A percentile compares a stretch with the other conserved stretches of the same genome.
Conservation (phyloP, 2,888 invertebrate species). For the Pilophorus perplexus region DNA sequence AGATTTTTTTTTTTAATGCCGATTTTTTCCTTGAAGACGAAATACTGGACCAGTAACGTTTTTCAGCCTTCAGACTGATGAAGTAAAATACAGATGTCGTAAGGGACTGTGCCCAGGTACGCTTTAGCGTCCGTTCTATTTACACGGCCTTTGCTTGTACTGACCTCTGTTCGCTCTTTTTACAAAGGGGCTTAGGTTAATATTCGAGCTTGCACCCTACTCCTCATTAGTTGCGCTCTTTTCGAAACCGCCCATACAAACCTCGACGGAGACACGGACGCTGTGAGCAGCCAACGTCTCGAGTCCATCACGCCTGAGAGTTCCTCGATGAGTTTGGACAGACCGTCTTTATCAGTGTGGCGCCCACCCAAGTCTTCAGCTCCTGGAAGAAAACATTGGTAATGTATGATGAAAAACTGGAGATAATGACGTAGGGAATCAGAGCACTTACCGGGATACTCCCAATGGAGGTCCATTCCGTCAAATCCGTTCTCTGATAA, state of each 20-base stretch:
- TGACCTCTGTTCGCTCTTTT: no score
- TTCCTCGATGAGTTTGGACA: slow-evolving; percentile 61
- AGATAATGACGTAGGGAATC: not conserved
- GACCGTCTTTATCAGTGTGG: slow-evolving; percentile 57
- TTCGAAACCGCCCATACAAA: no score
- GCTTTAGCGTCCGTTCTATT: no score
- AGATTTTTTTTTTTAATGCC: no score
- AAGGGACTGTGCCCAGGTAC: no score
- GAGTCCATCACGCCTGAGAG: slow-evolving; percentile 61
- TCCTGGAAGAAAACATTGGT: slow-evolving; percentile 48
- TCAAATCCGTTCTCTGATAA: slow-evolving; percentile 70
- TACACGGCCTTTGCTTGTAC: not conserved
- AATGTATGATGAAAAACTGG: not conserved
- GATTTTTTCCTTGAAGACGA: no score
- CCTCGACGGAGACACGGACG: slow-evolving; percentile 59
- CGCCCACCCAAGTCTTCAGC: slow-evolving; percentile 55
- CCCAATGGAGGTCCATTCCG: slow-evolving; percentile 79
- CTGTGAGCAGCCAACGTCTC: slow-evolving; percentile 59
- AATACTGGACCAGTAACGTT: no score
- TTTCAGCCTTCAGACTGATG: no score
- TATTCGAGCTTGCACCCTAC: no score
- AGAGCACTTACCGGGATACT: slow-evolving; percentile 59
- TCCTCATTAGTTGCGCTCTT: no score
- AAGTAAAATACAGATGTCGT: no score
- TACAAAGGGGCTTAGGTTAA: no score